phyloP scores from a whole-genome alignment of 2,797 vertebrate species.

The Smutsia gigantea region DNA sequence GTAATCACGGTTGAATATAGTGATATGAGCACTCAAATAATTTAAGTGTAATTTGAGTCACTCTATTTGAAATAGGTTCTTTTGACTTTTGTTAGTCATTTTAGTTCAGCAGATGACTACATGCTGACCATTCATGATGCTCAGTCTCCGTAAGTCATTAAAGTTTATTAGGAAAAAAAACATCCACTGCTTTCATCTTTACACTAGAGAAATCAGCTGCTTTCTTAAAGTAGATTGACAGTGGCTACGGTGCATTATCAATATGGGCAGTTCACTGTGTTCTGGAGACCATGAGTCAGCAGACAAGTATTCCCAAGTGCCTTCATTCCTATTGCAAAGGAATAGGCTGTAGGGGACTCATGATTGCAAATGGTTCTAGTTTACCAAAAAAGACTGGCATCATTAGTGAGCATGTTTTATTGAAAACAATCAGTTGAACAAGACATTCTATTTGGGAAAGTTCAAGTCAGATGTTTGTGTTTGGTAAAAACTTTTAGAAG shows the following conservation, averaged over 20 bases:
- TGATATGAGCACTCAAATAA: background rate
- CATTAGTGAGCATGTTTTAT: constrained; percentile 7
- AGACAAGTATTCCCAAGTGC: background rate
- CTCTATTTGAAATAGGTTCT: background rate
- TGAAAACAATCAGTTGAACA: background rate
- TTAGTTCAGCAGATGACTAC: background rate
- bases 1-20: background rate
- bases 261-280: background rate
- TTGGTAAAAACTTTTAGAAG: background rate
- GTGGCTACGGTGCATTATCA: background rate
- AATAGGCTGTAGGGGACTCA: background rate
- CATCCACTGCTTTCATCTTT: background rate
- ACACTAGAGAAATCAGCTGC: background rate
- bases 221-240: constrained; percentile 22
- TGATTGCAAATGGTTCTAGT: background rate
- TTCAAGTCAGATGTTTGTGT: background rate
- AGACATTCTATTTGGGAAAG: constrained; percentile 27
- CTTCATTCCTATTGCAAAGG: background rate
- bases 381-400: background rate
- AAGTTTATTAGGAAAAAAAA: background rate
- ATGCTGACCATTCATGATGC: background rate
- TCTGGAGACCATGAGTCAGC: background rate
- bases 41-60: background rate
- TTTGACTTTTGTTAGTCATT: background rate
- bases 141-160: background rate